Base-by-base conservation (phyloP, 2,888 invertebrate species). In the Hymenopus coronatus region DNA sequence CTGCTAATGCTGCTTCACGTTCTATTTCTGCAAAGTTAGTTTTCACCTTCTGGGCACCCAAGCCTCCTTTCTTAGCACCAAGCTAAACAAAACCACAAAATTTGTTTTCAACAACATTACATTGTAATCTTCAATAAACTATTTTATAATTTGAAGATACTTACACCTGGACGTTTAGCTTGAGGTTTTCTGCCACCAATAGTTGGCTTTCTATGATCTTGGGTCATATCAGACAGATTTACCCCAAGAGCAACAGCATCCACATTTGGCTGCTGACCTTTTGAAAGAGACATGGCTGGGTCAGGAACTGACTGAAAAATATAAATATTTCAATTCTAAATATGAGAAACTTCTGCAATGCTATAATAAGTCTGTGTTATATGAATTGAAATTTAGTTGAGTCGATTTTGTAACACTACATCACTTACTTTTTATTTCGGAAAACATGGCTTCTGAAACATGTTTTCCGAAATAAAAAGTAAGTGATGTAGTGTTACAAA, bases 1-100 rank as follows among this genome's bases (percentile, higher is more conserved):
- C 97, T 3, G 97, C 96, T 93, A 97, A 95, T 92, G 96, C 96
- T 9, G 98, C 99, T 92, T 97, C 97, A 91, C 96, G 96, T 93
- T 99, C 99, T 90, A 99, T 96, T 92, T 98, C 99, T 28, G 97
- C 97, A 93, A 99, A 99, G 94, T 99, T 98, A 6, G 98, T 96
- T 92, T 97, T 97, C 40, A 99, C 98, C 93, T 98, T 97, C 88
- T 98, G 98, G 27, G 99, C 99, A 87, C 99, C 99, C 88, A 99
- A 94, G 0, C 97, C 97, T 83, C 97, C 96, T 92, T 98, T 98
- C 91, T 97, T 98, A 0, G 95, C 96, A 25, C 98, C 98, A 91
- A 98, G 92, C 98, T 98, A 91, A n/a, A 92, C 91, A 89, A 6
- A 8, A 27, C 25, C 54, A 88, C 89, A 84, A 90, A 14, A 84